Evolutionary conservation across 1,140 invertebrate genomes (phyloP).

Genomic region (Portunus trituberculatus): DNA sequence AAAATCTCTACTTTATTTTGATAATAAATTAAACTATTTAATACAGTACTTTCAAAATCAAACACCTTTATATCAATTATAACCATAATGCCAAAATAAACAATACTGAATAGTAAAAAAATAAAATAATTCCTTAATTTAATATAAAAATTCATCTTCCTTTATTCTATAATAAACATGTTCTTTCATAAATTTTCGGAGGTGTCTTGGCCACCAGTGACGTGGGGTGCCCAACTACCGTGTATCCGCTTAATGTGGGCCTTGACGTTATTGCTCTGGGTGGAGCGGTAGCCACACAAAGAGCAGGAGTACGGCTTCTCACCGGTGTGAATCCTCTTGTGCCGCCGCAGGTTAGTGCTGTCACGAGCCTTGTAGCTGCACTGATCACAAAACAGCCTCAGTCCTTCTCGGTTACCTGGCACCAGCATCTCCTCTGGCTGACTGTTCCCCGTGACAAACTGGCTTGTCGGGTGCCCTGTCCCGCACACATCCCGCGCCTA

Average conservation of each 20-base stretch:
- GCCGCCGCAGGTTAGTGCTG: slow-evolving; percentile 79
- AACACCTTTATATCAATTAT: neutral
- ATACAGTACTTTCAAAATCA: neutral
- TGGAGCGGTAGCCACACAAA: slow-evolving; percentile 72
- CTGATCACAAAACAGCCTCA: slow-evolving; percentile 70
- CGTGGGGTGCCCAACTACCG: slow-evolving; percentile 23
- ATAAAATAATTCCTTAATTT: neutral
- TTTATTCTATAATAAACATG: neutral
- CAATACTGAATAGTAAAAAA: neutral
- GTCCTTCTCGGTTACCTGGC: slow-evolving; percentile 54
- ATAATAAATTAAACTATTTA: neutral
- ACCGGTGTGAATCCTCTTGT: slow-evolving; percentile 94
- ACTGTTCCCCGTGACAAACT: slow-evolving; percentile 58
- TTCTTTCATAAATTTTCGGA: slow-evolving; percentile 37
- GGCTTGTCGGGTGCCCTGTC: slow-evolving; percentile 55
- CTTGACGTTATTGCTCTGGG: slow-evolving; percentile 76
- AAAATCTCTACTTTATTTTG: neutral
- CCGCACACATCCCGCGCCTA: slow-evolving; percentile 60
- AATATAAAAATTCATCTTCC: neutral
- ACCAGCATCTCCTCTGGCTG: slow-evolving; percentile 45
- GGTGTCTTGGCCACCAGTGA: neutral
- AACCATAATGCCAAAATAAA: slow-evolving; percentile 15
- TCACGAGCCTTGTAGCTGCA: slow-evolving; percentile 73
- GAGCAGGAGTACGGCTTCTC: slow-evolving; percentile 88
- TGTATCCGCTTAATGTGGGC: slow-evolving; percentile 71